Percentiles rank a stretch among this genome's conserved stretches.
Conservation (phyloP, 1,140 invertebrate genomes). For the Ostrea edulis region DNA sequence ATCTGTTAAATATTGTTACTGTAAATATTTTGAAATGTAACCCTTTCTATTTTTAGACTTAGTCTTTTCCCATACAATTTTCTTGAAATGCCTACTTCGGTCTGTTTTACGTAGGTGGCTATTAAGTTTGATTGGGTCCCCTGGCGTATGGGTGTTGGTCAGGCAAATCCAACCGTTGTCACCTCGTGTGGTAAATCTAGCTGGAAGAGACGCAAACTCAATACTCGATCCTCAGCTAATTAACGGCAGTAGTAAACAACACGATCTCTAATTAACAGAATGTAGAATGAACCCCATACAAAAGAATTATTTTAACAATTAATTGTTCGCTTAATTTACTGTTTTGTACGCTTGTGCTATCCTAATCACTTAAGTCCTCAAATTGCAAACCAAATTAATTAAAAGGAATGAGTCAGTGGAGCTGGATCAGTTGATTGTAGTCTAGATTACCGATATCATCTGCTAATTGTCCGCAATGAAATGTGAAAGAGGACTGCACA, state of each 20-base stretch:
- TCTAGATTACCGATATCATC: background rate
- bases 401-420: slow-evolving; percentile 26
- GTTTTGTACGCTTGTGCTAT: background rate
- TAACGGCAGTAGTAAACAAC: background rate
- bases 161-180: too few relatives aligned
- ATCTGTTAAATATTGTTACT: too few relatives aligned
- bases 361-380: slow-evolving; percentile 17
- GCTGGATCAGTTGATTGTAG: slow-evolving; percentile 25
- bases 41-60: too few relatives aligned
- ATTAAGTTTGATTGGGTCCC: too few relatives aligned
- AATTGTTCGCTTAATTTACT: slow-evolving; percentile 26
- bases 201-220: too few relatives aligned
- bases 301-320: slow-evolving; percentile 35
- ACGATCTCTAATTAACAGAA: background rate
- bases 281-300: background rate
- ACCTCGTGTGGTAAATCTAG: too few relatives aligned
- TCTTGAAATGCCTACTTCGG: too few relatives aligned
- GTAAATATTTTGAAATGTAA: too few relatives aligned
- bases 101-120: too few relatives aligned
- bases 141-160: too few relatives aligned
- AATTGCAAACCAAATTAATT: slow-evolving; percentile 33
- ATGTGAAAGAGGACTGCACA: slow-evolving; percentile 27
- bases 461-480: slow-evolving; percentile 33
- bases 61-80: too few relatives aligned
- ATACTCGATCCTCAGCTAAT: background rate